Percentiles rank a stretch among this genome's conserved stretches.
Conservation (phyloP, 2,113 vertebrate species). For the Engystomops pustulosus region DNA sequence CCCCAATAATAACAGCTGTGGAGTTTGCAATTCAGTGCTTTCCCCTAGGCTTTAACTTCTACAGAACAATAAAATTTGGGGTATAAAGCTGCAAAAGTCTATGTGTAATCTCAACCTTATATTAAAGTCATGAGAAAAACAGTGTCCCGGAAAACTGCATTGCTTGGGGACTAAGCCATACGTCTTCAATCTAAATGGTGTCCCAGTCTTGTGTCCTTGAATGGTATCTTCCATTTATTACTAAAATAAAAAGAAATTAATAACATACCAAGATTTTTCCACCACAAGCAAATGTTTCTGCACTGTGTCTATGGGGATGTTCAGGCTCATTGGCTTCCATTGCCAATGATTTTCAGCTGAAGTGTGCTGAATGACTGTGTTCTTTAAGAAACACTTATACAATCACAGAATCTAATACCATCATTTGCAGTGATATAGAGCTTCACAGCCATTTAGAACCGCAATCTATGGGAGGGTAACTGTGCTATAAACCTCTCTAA, state of each 20-base stretch:
- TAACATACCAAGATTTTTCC: background rate
- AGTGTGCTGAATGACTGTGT: slow-evolving; percentile 28
- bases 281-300: background rate
- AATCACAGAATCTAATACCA: slow-evolving; percentile 23
- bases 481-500: slow-evolving; percentile 17
- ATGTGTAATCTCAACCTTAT: too few species aligned
- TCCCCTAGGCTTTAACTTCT: too few species aligned
- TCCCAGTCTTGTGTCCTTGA: too few species aligned
- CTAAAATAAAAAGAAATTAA: background rate
- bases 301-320: background rate
- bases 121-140: background rate
- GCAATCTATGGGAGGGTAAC: background rate
- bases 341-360: slow-evolving; percentile 42
- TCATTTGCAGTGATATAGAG: slow-evolving; percentile 8
- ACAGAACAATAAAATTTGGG: too few species aligned
- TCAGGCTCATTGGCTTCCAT: slow-evolving; percentile 49
- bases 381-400: slow-evolving; percentile 42
- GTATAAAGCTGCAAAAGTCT: too few species aligned
- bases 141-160: background rate
- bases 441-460: slow-evolving; percentile 27
- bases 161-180: background rate
- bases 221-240: too few species aligned
- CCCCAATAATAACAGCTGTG: too few species aligned
- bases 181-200: background rate
- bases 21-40: too few species aligned